phyloP scores from a whole-genome alignment of 2,113 vertebrate genomes.

The Aegotheles bennettii region DNA sequence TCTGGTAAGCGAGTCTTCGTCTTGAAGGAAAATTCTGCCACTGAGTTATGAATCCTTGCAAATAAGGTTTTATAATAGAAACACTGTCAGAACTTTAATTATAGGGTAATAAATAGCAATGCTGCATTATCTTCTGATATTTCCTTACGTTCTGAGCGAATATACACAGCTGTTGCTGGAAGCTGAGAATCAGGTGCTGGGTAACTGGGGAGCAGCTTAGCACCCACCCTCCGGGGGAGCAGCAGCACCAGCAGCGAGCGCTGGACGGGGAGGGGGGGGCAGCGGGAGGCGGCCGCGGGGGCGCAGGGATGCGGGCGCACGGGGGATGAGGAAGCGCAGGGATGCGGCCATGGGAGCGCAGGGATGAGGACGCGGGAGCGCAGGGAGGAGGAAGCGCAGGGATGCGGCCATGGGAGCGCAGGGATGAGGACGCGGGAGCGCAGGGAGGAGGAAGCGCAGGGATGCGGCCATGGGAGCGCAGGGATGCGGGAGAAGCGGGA shows the following conservation, averaged over 20 bases:
- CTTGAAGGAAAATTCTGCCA: conserved; percentile 60
- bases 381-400: background rate
- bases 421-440: background rate
- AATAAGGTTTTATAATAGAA: conserved; percentile 73
- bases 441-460: background rate
- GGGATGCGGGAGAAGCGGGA: no score
- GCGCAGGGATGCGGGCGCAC: background rate
- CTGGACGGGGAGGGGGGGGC: conserved; percentile 25
- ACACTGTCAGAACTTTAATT: conserved; percentile 76
- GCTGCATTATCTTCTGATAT: conserved; percentile 72
- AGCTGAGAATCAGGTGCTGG: conserved; percentile 61
- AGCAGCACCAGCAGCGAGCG: background rate
- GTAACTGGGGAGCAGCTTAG: conserved; percentile 7
- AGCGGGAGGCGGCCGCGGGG: background rate
- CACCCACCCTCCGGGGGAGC: conserved; percentile 35
- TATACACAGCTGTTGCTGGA: conserved; percentile 73
- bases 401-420: background rate
- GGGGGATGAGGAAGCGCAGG: background rate
- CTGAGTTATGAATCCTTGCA: conserved; percentile 74
- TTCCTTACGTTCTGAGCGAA: conserved; percentile 57
- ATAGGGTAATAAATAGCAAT: conserved; percentile 77
- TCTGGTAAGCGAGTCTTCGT: conserved; percentile 14
- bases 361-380: background rate
- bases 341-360: background rate
- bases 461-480: no score